A percentile compares a stretch with the other conserved stretches of the same genome.
phyloP scores from a whole-genome alignment of 92 coral and sea anemone species.

The Epizoanthus ramosus region DNA sequence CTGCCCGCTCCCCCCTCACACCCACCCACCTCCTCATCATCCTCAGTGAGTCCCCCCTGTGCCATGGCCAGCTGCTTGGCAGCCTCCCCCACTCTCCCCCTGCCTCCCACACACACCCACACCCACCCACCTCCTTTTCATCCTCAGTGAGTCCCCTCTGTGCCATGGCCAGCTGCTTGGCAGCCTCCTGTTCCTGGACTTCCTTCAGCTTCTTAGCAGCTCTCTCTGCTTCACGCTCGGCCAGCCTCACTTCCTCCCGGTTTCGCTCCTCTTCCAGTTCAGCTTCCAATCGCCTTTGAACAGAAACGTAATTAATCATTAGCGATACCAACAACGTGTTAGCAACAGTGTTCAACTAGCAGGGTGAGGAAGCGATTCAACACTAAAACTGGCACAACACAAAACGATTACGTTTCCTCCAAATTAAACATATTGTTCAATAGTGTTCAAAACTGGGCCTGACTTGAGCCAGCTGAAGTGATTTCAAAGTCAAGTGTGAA shows the following conservation, averaged over 20 bases:
- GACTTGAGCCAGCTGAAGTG: no score
- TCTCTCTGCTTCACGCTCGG: constrained; percentile 93
- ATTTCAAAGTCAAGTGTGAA: no score
- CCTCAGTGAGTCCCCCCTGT: constrained; percentile 90
- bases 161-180: constrained; percentile 74
- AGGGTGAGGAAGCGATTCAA: not conserved
- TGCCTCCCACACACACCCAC: no score
- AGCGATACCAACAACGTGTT: no score
- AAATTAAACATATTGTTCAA: not conserved
- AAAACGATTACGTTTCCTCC: not conserved
- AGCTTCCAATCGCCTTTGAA: constrained; percentile 77
- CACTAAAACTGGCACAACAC: not conserved
- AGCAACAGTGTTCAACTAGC: not conserved
- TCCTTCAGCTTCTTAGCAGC: constrained; percentile 70
- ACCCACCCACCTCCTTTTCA: no score
- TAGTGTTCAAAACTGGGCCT: no score
- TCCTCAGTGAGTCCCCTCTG: constrained; percentile 93
- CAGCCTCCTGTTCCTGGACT: constrained; percentile 86
- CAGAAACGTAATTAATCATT: not conserved
- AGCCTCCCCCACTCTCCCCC: constrained; percentile 78
- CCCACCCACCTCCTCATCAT: not conserved
- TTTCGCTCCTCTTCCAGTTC: constrained; percentile 92
- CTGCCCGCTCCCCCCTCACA: not conserved
- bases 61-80: constrained; percentile 76
- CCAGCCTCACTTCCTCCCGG: constrained; percentile 91